Evolutionary conservation across 2,797 vertebrate species (phyloP).

Genomic region (Selene dorsalis): DNA sequence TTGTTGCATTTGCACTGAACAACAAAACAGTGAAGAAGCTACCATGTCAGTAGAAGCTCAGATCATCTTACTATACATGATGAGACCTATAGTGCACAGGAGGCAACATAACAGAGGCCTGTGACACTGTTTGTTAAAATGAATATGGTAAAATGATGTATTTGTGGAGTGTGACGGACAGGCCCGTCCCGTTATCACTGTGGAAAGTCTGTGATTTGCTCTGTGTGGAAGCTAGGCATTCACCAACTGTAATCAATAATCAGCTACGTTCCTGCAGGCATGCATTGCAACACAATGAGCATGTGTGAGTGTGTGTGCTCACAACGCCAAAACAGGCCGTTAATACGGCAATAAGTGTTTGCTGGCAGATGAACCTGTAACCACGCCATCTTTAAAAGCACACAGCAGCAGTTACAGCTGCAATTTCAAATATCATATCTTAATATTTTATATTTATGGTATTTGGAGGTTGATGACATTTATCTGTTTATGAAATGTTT

Average conservation of each 20-base stretch:
- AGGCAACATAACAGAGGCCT: neutral
- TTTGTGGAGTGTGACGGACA: constrained; percentile 5
- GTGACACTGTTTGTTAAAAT: neutral
- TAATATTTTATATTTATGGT: neutral
- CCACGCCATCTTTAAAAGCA: neutral
- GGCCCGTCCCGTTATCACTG: constrained; percentile 1
- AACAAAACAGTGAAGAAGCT: no score
- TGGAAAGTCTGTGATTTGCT: constrained; percentile 2
- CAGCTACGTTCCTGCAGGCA: constrained; percentile 15
- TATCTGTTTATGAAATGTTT: neutral
- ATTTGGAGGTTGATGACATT: neutral
- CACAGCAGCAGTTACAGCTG: constrained; percentile 11
- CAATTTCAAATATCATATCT: neutral
- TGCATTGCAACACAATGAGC: neutral
- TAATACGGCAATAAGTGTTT: neutral
- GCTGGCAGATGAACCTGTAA: constrained; percentile 2
- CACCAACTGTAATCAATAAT: constrained; percentile 27
- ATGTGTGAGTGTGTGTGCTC: neutral
- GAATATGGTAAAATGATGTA: constrained; percentile 7
- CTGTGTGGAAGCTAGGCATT: constrained; percentile 18
- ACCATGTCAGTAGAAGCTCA: no score
- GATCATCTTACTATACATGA: no score
- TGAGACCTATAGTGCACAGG: neutral
- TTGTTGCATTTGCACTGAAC: neutral
- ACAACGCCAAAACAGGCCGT: neutral